Evolutionary conservation across 2,888 invertebrate species (phyloP).

Genomic region (Nephrotoma flavescens): DNA sequence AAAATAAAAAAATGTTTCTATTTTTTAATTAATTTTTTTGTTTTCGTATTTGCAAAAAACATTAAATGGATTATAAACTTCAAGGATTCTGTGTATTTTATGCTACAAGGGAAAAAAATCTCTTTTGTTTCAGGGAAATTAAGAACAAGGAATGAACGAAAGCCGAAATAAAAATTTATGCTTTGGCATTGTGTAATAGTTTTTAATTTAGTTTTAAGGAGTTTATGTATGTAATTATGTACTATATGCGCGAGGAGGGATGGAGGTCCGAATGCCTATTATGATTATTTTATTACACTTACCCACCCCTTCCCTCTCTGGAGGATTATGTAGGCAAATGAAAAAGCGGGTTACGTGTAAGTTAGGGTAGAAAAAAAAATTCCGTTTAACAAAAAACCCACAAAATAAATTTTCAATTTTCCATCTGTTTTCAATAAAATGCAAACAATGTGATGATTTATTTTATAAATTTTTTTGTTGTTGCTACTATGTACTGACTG

Average conservation of each 20-base stretch:
- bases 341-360: background rate
- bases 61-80: background rate
- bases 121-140: background rate
- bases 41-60: background rate
- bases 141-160: background rate
- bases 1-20: background rate
- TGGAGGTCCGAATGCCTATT: background rate
- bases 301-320: background rate
- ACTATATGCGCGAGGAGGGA: background rate
- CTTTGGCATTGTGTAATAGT: background rate
- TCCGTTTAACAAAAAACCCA: background rate
- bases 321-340: background rate
- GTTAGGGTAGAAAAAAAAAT: background rate
- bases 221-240: too few species aligned
- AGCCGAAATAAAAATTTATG: background rate
- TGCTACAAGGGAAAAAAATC: background rate
- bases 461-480: background rate
- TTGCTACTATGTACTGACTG: background rate
- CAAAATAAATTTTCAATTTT: background rate
- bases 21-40: background rate
- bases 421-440: background rate
- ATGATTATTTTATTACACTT: background rate
- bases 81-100: background rate
- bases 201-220: background rate
- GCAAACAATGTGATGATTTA: background rate